A percentile compares a stretch with the other conserved stretches of the same genome.
phyloP scores from a whole-genome alignment of 2,113 vertebrate species.

The Phylloscopus trochiloides region DNA sequence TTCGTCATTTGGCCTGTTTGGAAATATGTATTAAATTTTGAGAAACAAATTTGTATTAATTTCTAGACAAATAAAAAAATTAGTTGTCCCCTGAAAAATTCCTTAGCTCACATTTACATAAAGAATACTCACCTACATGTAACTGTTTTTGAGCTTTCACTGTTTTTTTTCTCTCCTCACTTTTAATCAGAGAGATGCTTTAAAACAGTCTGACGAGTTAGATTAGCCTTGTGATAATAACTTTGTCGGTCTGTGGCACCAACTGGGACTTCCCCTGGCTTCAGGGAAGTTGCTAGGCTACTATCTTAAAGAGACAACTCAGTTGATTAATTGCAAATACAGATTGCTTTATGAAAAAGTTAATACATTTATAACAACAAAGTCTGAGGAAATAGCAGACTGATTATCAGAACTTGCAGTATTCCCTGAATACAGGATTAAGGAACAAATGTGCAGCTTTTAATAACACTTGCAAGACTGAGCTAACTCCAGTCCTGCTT shows the following conservation, averaged over 20 bases:
- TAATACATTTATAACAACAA: conserved; percentile 68
- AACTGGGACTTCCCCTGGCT: conserved; percentile 52
- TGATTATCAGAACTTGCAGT: conserved; percentile 68
- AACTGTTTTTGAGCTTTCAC: not conserved
- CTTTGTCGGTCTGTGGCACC: conserved; percentile 36
- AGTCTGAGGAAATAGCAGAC: conserved; percentile 43
- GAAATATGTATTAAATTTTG: not conserved
- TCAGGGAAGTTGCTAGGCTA: conserved; percentile 73
- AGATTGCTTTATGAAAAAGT: conserved; percentile 62
- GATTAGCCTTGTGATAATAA: conserved; percentile 61
- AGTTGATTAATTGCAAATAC: conserved; percentile 77
- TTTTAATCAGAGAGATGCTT: conserved; percentile 53
- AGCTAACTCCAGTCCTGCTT: not conserved
- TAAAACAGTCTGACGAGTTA: conserved; percentile 46
- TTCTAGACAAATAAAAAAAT: not conserved
- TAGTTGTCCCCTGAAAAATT: not conserved
- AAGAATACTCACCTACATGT: not conserved
- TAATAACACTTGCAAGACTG: not conserved
- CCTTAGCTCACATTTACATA: not conserved
- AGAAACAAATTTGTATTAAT: not conserved
- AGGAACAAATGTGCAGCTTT: conserved; percentile 53
- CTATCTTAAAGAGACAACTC: conserved; percentile 74
- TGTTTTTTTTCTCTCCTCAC: not conserved
- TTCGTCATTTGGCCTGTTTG: not conserved
- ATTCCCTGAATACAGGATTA: conserved; percentile 54